Base-by-base conservation (phyloP, 2,797 vertebrate species). In the Sebastes alutus region DNA sequence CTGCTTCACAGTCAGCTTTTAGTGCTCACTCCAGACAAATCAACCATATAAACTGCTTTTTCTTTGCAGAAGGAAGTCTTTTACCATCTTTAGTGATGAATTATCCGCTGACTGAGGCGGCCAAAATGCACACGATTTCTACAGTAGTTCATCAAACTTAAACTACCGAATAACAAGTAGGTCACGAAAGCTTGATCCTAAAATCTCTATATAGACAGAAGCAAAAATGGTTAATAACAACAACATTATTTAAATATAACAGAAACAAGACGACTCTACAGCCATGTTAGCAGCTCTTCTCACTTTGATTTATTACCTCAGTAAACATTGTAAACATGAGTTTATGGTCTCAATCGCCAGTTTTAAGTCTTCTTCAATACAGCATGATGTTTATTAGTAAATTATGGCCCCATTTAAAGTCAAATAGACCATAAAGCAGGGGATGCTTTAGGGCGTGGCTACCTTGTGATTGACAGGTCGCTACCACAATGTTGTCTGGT, bases 1-100 rank as follows among this genome's bases (percentile, higher is more conserved):
- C 64, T 65, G 75, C 80, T 77, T 82, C 67, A 72, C 66, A 13
- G 59, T 35, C 35, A 33, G 81, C 75, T 67, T 16, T 74, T 18
- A 60, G 29, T 13, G 29, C 63, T 79, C 62, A 29, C 75, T 83
- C 65, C 71, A 32, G 32, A 76, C 54, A 46, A 88, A 84, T 88
- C 63, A 59, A 83, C 65, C 25, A n/a, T 11, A 77, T 42, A 72
- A 87, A 80, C 60, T 6, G 14, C 67, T 79, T 58, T 75, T 64
- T 76, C 46, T 66, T 67, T 63, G 7, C 73, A 61, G 52, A 65
- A 62, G 10, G 55, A 60, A 68, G 32, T 68, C 18, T 62, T 55
- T 73, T 56, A 73, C 32, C 65, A n/a, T 68, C 27, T 52, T 58
- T 35, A 29, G 10, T 52, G 25, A 52, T 52, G 20, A 42, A 68